Conservation (phyloP, 2,113 vertebrate species). For the Dipodomys stephensi region DNA sequence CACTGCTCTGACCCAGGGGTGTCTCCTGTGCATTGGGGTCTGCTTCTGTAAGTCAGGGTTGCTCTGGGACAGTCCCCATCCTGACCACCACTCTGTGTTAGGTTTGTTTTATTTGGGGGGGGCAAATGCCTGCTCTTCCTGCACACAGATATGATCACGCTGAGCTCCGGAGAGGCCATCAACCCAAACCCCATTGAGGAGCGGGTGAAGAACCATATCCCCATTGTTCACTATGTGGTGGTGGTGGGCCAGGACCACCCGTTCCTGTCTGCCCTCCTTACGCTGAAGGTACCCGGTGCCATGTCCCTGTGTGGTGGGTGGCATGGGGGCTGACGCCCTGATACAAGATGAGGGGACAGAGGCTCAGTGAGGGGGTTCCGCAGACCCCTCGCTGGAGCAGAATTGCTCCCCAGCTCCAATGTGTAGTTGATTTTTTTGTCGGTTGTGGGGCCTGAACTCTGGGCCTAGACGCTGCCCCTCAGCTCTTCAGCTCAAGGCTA, state of each 20-base stretch:
- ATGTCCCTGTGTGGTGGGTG: background rate
- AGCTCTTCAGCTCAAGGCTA: too few species aligned
- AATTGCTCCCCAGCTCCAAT: background rate
- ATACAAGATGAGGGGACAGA: background rate
- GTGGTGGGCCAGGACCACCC: conserved; percentile 94
- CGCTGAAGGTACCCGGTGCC: conserved; percentile 89
- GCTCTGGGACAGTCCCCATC: background rate
- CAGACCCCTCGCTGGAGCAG: too few species aligned
- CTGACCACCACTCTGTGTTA: too few species aligned
- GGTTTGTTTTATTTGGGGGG: too few species aligned
- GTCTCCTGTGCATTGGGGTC: too few species aligned
- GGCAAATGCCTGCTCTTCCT: accelerated
- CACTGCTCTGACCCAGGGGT: too few species aligned
- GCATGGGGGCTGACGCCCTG: background rate
- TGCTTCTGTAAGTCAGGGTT: background rate
- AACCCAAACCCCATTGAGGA: conserved; percentile 93
- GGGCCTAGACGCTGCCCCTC: too few species aligned
- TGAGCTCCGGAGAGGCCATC: conserved; percentile 93
- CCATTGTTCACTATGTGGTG: conserved; percentile 93
- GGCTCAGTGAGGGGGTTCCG: background rate
- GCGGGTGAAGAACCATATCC: conserved; percentile 88
- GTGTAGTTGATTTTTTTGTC: too few species aligned
- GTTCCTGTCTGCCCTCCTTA: conserved; percentile 93
- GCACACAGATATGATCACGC: conserved; percentile 93
- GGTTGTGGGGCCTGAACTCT: too few species aligned